Evolutionary conservation across 2,888 invertebrate genomes (phyloP).

Genomic region (Caenorhabditis virilis): DNA sequence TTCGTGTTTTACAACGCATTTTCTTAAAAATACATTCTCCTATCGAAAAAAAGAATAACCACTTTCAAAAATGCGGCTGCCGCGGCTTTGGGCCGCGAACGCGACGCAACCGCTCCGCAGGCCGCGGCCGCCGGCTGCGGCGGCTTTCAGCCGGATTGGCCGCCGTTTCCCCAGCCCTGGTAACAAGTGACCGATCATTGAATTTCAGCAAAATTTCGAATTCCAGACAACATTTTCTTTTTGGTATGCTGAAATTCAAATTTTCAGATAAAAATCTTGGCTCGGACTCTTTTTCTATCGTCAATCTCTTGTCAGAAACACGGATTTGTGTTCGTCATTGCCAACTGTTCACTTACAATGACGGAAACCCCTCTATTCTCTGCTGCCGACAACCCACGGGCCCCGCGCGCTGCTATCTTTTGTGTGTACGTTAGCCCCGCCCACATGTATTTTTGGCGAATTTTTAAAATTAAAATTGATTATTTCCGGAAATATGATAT

Average conservation of each 20-base stretch:
- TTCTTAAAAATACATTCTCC: too few relatives aligned
- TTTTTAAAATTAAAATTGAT: neutral
- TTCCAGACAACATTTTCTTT: too few relatives aligned
- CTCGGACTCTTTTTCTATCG: slow-evolving; percentile 30
- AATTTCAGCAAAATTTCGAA: too few relatives aligned
- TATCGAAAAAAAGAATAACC: too few relatives aligned
- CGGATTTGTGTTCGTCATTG: slow-evolving; percentile 37
- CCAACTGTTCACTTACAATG: neutral
- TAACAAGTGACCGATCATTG: too few relatives aligned
- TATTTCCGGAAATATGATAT: neutral
- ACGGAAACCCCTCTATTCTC: neutral
- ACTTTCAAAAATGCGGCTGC: too few relatives aligned
- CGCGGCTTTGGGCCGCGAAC: too few relatives aligned
- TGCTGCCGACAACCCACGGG: slow-evolving; percentile 28
- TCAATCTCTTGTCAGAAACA: slow-evolving; percentile 42
- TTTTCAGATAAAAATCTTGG: slow-evolving; percentile 13
- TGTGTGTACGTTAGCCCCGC: slow-evolving; percentile 14
- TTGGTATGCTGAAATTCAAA: neutral
- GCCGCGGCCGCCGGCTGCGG: too few relatives aligned
- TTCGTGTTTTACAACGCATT: too few relatives aligned
- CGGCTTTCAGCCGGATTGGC: too few relatives aligned
- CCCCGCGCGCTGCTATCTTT: slow-evolving; percentile 11
- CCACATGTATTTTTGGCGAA: slow-evolving; percentile 5
- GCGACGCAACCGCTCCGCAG: too few relatives aligned
- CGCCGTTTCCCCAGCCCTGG: too few relatives aligned